These are phyloP conservation scores for Drosophila triauraria DNA, from an alignment of 1,140 invertebrate species.

Conservation along the genomic window DNA sequence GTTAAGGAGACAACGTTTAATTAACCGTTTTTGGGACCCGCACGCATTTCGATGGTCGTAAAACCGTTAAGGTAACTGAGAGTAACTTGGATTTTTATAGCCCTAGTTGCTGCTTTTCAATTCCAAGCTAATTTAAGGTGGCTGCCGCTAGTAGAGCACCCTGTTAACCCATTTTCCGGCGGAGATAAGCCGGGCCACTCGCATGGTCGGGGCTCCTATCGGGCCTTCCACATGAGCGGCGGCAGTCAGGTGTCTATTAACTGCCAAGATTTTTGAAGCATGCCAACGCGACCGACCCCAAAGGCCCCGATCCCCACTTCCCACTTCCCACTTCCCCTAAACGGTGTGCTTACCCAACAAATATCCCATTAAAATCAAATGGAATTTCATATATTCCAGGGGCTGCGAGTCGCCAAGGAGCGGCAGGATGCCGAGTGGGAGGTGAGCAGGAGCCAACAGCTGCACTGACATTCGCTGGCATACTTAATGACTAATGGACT, in stretches of 20 bases:
- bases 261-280: constrained; percentile 49
- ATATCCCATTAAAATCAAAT: constrained; percentile 79
- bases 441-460: constrained; percentile 24
- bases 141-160: constrained; percentile 1
- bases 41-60: constrained; percentile 44
- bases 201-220: constrained; percentile 49
- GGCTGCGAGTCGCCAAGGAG: neutral
- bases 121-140: constrained; percentile 33
- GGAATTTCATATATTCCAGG: constrained; percentile 63
- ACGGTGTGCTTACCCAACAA: constrained; percentile 46
- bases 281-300: constrained; percentile 25
- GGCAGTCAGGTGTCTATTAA: constrained; percentile 55
- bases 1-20: constrained; percentile 61
- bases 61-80: constrained; percentile 42
- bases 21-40: constrained; percentile 56
- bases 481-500: constrained; percentile 81
- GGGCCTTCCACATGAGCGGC: constrained; percentile 39
- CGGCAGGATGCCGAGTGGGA: neutral
- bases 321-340: neutral
- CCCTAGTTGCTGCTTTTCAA: constrained; percentile 17
- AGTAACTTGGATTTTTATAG: constrained; percentile 45
- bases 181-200: constrained; percentile 39
- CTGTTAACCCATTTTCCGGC: constrained; percentile 51
- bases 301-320: neutral
- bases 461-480: constrained; percentile 54